These are phyloP conservation scores for Drosophila subobscura DNA, from an alignment of 1,140 invertebrate species.

Conservation along the genomic window DNA sequence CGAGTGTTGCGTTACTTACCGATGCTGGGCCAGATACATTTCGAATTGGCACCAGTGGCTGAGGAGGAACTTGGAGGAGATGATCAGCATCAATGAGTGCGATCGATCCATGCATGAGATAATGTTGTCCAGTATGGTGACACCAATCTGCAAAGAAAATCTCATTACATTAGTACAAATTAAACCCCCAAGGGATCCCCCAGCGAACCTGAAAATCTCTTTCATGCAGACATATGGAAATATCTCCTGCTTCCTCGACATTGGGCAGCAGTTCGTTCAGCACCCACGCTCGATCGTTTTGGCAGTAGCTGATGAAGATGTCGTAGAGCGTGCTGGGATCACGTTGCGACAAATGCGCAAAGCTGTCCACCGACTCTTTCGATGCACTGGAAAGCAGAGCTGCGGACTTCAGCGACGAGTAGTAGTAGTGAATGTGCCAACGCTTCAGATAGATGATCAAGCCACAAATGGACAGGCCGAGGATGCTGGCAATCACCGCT, in stretches of 20 bases:
- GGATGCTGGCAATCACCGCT: constrained; percentile 47
- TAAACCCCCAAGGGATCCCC: no score
- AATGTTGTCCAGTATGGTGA: constrained; percentile 87
- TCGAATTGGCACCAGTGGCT: constrained; percentile 88
- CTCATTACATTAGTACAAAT: no score
- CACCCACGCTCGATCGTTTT: constrained; percentile 86
- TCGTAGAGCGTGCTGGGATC: constrained; percentile 84
- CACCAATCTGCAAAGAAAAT: constrained; percentile 84
- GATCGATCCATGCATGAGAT: constrained; percentile 87
- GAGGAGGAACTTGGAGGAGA: constrained; percentile 86
- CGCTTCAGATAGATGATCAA: constrained; percentile 84
- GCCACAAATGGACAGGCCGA: constrained; percentile 71
- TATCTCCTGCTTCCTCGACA: constrained; percentile 85
- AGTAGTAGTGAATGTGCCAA: constrained; percentile 85
- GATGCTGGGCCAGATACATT: constrained; percentile 87
- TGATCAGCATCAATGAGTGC: constrained; percentile 85
- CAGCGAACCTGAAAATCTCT: constrained; percentile 86
- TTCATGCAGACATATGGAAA: constrained; percentile 87
- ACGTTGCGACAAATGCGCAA: constrained; percentile 44
- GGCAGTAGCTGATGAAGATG: constrained; percentile 87
- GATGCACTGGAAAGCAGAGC: constrained; percentile 80
- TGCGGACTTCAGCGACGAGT: constrained; percentile 85
- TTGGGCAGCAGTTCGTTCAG: constrained; percentile 86
- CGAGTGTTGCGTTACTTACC: constrained; percentile 67
- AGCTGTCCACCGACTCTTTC: constrained; percentile 56